Conservation (phyloP, 2,888 invertebrate species). For the Troides aeacus region DNA sequence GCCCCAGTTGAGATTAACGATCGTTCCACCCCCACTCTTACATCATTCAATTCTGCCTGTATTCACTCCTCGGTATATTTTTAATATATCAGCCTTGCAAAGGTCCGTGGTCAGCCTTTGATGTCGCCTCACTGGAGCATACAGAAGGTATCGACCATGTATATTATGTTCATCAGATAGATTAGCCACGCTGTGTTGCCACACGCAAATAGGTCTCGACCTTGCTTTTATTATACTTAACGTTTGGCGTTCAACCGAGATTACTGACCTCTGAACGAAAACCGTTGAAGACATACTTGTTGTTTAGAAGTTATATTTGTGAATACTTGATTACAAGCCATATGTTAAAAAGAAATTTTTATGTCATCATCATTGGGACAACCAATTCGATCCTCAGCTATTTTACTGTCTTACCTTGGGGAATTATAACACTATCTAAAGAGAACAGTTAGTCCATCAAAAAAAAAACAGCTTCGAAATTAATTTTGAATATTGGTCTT, state of each 20-base stretch:
- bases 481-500: no score
- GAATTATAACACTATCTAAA: no score
- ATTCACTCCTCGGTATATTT: slow-evolving; percentile 39
- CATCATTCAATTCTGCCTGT: slow-evolving; percentile 48
- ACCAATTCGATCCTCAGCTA: no score
- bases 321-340: not conserved
- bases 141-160: slow-evolving; percentile 21
- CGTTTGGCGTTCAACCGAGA: slow-evolving; percentile 24
- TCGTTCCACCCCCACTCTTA: slow-evolving; percentile 41
- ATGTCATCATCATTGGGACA: no score
- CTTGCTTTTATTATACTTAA: slow-evolving; percentile 30
- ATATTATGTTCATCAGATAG: slow-evolving; percentile 24
- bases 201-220: slow-evolving; percentile 25
- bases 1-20: slow-evolving; percentile 51
- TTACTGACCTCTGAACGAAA: slow-evolving; percentile 24
- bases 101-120: slow-evolving; percentile 27
- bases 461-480: no score
- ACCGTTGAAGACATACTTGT: slow-evolving; percentile 6
- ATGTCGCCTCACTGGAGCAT: slow-evolving; percentile 20
- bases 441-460: no score
- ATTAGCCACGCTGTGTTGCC: slow-evolving; percentile 23
- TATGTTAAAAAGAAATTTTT: not conserved
- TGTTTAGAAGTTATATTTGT: slow-evolving; percentile 2
- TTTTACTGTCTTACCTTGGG: no score
- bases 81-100: slow-evolving; percentile 29